Percentiles rank a stretch among this genome's conserved stretches.
phyloP scores from a whole-genome alignment of 1,140 invertebrate species.

The Hypothenemus hampei region DNA sequence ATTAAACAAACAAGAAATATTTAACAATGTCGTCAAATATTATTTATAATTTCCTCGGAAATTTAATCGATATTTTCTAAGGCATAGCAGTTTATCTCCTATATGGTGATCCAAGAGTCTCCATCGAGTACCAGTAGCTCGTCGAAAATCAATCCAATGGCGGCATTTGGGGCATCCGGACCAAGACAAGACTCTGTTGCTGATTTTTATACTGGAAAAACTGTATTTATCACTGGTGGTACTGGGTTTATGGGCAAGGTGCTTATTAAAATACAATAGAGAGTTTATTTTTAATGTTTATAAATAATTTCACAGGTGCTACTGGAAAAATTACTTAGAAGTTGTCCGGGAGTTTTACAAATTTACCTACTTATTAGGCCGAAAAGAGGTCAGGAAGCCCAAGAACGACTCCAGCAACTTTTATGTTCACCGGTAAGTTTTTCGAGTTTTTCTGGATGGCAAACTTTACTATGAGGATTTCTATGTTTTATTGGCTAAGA shows the following conservation, averaged over 20 bases:
- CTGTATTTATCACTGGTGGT: constrained; percentile 43
- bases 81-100: neutral
- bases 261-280: neutral
- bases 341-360: constrained; percentile 58
- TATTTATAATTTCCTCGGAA: too few relatives aligned
- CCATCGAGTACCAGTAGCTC: constrained; percentile 5
- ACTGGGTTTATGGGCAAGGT: constrained; percentile 53
- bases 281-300: neutral
- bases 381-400: constrained; percentile 55
- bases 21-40: too few relatives aligned
- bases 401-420: constrained; percentile 49
- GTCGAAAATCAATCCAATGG: constrained; percentile 10
- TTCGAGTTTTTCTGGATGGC: too few relatives aligned
- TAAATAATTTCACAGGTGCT: constrained; percentile 54
- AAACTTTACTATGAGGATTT: too few relatives aligned
- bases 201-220: constrained; percentile 41
- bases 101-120: constrained; percentile 26
- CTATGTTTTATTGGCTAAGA: too few relatives aligned
- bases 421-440: constrained; percentile 54
- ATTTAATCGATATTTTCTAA: neutral
- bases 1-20: too few relatives aligned
- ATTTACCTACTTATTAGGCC: constrained; percentile 65
- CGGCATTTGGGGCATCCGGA: neutral
- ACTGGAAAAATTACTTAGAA: constrained; percentile 66
- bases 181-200: constrained; percentile 26